Conservation (phyloP, 2,888 invertebrate genomes). For the Dendrolimus pini region DNA sequence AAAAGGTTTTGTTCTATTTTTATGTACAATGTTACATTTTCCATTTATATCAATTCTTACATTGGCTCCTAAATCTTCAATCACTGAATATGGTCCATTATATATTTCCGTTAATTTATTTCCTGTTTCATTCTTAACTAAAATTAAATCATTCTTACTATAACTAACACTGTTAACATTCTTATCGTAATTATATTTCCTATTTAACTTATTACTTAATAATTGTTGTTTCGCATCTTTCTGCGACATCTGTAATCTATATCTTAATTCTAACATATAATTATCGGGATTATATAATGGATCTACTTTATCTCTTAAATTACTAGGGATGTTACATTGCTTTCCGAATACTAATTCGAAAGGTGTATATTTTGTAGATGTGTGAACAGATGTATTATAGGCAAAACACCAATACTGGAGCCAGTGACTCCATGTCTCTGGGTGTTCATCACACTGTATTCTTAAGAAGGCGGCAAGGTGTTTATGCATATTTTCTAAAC, state of each 20-base stretch:
- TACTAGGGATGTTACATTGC: conserved; percentile 8
- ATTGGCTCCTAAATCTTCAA: too few species aligned
- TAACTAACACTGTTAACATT: too few species aligned
- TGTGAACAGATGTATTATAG: conserved; percentile 13
- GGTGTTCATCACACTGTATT: conserved; percentile 6
- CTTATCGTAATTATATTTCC: too few species aligned
- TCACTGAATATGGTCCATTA: too few species aligned
- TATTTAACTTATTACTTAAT: too few species aligned
- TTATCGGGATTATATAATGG: conserved; percentile 7
- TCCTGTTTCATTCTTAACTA: background rate
- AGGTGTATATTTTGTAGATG: conserved; percentile 10
- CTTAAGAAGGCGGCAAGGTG: conserved; percentile 8
- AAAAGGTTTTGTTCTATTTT: too few species aligned
- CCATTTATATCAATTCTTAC: too few species aligned
- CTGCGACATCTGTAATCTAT: too few species aligned
- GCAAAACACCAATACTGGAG: conserved; percentile 17
- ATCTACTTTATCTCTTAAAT: conserved; percentile 11
- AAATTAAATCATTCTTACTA: background rate
- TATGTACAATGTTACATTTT: too few species aligned
- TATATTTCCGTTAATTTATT: too few species aligned
- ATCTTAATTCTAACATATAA: too few species aligned
- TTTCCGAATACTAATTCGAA: conserved; percentile 16
- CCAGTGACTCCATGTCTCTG: conserved; percentile 15
- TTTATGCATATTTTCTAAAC: conserved; percentile 13
- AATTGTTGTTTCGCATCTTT: background rate